Base-by-base conservation (phyloP, 1,140 invertebrate genomes). In the Scaptomyza graminum region DNA sequence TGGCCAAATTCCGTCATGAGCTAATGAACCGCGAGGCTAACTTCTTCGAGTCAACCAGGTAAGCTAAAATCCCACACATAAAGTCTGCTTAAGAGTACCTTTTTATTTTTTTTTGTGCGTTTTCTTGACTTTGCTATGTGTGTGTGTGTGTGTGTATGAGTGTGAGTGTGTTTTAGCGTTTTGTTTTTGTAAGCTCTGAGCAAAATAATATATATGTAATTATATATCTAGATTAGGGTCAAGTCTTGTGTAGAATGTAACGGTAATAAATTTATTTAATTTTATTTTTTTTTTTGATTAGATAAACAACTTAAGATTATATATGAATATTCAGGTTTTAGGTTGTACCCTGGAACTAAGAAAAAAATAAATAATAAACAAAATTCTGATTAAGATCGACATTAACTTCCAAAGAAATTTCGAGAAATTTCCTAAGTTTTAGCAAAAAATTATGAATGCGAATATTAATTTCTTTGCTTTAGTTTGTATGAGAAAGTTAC, bases 1-100 rank as follows among this genome's bases (percentile, higher is more conserved):
- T 99, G 98, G 96, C 96, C 91, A 96, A 96, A 93, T 98, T 99
- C 94, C 94, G 98, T 73, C 96, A 96, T 65, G 97, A 98, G 92
- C 93, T 99, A 55, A 96, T 98, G 95, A 97, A 97, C 92, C 94
- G 96, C 79, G 97, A 98, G 92, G 96, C 95, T 82, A 96, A 97
- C 92, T 97, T 97, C 93, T 97, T 97, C 92, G 96, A 96, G 93
- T 96, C 94, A 90, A 96, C 96, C 90, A 97, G 96, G 96, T 97
- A 94, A 70, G 69, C 4, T 25, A 12, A 43, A 25, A 31, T 57
- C 0, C 18, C 52, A 55, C 52, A 55, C 15, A 11, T 49, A 34
- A 22, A 43, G 64, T 55, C 1, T 43, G 15, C 8, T 22, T 37
- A 39, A 37, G 28, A 44, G 13, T 57, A 5, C 9, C 5, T 44